These are phyloP conservation scores for Drosophila auraria DNA, from an alignment of 1,140 invertebrate species.

Conservation along the genomic window DNA sequence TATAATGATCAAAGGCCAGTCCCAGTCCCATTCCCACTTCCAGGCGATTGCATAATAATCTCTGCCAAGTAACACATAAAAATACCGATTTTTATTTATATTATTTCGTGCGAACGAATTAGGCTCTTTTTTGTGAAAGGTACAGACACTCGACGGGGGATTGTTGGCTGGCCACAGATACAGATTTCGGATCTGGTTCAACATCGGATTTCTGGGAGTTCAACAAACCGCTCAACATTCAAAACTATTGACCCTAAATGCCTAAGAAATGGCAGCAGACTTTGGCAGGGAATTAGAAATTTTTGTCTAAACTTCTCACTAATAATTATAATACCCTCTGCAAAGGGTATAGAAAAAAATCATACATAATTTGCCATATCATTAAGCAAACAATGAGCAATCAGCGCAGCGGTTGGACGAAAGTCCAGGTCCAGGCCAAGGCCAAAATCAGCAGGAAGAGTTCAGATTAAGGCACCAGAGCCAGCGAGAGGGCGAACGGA, in stretches of 20 bases:
- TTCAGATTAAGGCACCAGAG: slow-evolving; percentile 33
- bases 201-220: slow-evolving; percentile 42
- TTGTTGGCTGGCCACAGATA: slow-evolving; percentile 27
- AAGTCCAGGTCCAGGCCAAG: slow-evolving; percentile 58
- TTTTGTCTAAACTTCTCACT: no score
- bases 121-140: slow-evolving; percentile 33
- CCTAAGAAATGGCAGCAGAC: slow-evolving; percentile 26
- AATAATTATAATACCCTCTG: no score
- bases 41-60: slow-evolving; percentile 34
- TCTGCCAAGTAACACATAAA: not conserved
- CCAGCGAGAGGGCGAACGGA: slow-evolving; percentile 6
- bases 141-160: slow-evolving; percentile 39
- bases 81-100: slow-evolving; percentile 17
- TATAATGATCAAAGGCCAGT: slow-evolving; percentile 30
- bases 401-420: slow-evolving; percentile 21
- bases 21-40: not conserved
- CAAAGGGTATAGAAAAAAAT: not conserved
- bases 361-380: slow-evolving; percentile 51
- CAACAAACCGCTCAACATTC: slow-evolving; percentile 76
- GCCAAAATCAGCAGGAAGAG: slow-evolving; percentile 72
- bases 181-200: slow-evolving; percentile 33
- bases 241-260: slow-evolving; percentile 78
- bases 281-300: no score
- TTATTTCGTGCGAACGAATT: slow-evolving; percentile 20
- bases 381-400: slow-evolving; percentile 77